phyloP scores from a whole-genome alignment of 2,113 vertebrate species.

The Bungarus multicinctus region DNA sequence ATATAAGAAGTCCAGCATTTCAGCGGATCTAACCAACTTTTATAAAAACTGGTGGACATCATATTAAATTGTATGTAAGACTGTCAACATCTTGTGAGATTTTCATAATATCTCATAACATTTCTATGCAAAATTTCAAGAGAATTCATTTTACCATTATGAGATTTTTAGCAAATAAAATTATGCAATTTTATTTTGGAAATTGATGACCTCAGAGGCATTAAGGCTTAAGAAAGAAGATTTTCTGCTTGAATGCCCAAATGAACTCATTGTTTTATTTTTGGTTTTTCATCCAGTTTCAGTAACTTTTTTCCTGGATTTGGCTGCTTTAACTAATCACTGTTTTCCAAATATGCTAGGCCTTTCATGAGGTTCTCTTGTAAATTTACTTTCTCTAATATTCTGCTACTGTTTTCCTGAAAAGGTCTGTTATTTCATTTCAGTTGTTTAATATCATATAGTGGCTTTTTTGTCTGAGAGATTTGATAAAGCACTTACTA shows the following conservation, averaged over 20 bases:
- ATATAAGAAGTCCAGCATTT: background rate
- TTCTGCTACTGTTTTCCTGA: background rate
- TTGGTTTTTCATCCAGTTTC: background rate
- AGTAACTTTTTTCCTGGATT: background rate
- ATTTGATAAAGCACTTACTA: background rate
- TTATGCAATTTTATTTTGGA: background rate
- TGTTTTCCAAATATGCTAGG: background rate
- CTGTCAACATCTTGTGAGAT: background rate
- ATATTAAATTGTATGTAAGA: background rate
- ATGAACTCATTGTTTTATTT: background rate
- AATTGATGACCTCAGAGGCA: background rate
- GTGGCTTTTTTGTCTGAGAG: background rate
- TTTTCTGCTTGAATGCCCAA: background rate
- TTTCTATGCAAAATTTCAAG: background rate
- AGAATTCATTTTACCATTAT: background rate
- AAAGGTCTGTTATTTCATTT: background rate
- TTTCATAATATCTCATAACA: background rate
- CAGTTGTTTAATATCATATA: slow-evolving; percentile 1
- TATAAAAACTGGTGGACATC: background rate
- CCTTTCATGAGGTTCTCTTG: background rate
- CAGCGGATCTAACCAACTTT: background rate
- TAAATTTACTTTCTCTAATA: background rate
- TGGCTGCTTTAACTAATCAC: background rate
- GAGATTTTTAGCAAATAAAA: background rate
- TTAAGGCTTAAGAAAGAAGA: background rate